Evolutionary conservation across 1,140 invertebrate species (phyloP).

Genomic region (Ridgeia piscesae): DNA sequence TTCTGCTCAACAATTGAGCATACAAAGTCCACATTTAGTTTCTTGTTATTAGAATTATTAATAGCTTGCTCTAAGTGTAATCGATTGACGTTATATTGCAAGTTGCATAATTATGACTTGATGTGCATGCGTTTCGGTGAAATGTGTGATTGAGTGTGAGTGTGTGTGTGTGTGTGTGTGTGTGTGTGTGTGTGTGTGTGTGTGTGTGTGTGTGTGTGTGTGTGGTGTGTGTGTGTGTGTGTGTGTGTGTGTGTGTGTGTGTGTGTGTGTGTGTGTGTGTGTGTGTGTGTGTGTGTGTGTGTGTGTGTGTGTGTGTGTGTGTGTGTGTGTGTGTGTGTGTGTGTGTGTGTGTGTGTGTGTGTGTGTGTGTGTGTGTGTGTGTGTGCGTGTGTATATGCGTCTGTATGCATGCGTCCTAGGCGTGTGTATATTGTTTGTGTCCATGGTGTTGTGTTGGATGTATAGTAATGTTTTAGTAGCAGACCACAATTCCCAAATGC

Average conservation of each 20-base stretch:
- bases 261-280: not conserved
- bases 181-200: not conserved
- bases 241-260: not conserved
- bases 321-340: no score
- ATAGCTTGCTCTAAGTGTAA: not conserved
- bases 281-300: no score
- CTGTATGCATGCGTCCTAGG: no score
- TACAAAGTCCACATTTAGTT: not conserved
- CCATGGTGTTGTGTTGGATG: not conserved
- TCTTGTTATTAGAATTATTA: not conserved
- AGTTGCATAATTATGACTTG: not conserved
- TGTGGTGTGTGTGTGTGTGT: no score
- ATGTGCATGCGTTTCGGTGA: conserved; percentile 20
- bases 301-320: no score
- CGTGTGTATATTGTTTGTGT: not conserved
- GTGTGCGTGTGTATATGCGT: no score
- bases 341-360: no score
- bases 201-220: not conserved
- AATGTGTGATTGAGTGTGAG: conserved; percentile 19
- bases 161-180: conserved; percentile 28
- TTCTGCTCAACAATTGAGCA: not conserved
- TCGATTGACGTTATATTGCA: not conserved
- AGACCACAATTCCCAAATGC: not conserved
- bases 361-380: no score
- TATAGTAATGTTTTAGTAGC: not conserved